Evolutionary conservation across 2,888 invertebrate genomes (phyloP), one percentile per base, ranked within the genome.

Genomic region (Homarus gammarus): DNA sequence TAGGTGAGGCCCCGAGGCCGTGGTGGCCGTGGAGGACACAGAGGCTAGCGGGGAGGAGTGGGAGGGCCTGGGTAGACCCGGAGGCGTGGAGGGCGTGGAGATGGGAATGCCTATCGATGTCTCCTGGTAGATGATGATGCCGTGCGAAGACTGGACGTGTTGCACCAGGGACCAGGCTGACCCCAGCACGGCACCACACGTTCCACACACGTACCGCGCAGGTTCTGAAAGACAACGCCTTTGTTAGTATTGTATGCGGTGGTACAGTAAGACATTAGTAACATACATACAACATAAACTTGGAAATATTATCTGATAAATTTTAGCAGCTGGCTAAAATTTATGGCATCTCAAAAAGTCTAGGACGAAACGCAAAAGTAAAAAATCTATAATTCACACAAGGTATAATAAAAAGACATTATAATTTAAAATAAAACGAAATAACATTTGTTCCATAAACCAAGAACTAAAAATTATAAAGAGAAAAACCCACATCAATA

Each of bases 161-260:
- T 99, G 98, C 68, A 99, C 96, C 91, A 99, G 95, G 89, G 97
- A 95, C 99, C 99, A 99, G 10, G 99, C 98, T n/a, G 98, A 98
- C 93, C 96, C 96, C 93, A 97, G 96, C 81, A 97, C 96, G 92
- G 97, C 96, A 93, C 98, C 98, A 95, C 99, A 99, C 92, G 98
- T 98, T 77, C 97, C 97, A 93, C 99, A 99, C 92, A 98, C 97
- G 94, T 98, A 97, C 95, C 97, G 97, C 94, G 97, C 97, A 92
- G 99, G 99, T 95, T 99, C 99, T 98, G 96, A 92, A 96, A 96
- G 61, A 33, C 73, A 92, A 89, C 85, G 31, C 49, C 56, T 27
- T 49, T 44, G 44, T 90, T 36, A 87, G 84, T 87, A 49, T 75
- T 36, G 44, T 51, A 10, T n/a, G n/a, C n/a, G n/a, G n/a, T n/a